A percentile compares a stretch with the other conserved stretches of the same genome.
phyloP scores from a whole-genome alignment of 2,113 vertebrate genomes.

The Neotoma lepida region DNA sequence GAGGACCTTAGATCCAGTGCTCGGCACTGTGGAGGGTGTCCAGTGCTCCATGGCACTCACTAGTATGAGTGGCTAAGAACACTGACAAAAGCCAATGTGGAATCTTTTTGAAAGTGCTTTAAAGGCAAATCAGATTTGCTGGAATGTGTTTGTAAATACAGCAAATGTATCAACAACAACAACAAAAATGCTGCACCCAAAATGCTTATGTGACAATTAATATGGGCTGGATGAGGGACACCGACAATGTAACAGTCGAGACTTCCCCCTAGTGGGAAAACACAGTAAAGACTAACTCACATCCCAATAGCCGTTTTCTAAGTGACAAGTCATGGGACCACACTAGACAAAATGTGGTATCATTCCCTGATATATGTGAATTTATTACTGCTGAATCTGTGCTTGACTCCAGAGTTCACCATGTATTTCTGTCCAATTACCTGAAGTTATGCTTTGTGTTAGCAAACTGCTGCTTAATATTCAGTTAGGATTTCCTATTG shows the following conservation, averaged over 20 bases:
- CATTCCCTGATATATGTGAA: background rate
- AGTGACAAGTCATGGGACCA: background rate
- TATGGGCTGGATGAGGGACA: background rate
- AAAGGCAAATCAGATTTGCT: background rate
- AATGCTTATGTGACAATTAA: background rate
- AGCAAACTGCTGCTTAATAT: background rate
- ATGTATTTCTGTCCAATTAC: constrained; percentile 36
- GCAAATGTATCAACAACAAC: background rate
- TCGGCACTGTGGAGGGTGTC: background rate
- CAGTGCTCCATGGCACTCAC: background rate
- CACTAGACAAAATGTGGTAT: background rate
- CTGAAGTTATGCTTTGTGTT: constrained; percentile 10
- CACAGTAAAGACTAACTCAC: background rate
- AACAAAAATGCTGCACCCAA: background rate
- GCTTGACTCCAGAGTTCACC: background rate
- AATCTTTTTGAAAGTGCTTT: background rate
- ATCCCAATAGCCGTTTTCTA: background rate
- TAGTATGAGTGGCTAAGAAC: background rate
- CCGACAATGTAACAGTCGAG: background rate
- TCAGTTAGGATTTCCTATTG: background rate
- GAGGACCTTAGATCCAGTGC: background rate
- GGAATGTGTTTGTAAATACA: background rate
- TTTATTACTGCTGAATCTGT: background rate
- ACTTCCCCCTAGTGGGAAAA: constrained; percentile 7
- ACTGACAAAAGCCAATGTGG: background rate